Evolutionary conservation across 2,797 vertebrate species (phyloP).

Genomic region (Cichlasoma orientale): DNA sequence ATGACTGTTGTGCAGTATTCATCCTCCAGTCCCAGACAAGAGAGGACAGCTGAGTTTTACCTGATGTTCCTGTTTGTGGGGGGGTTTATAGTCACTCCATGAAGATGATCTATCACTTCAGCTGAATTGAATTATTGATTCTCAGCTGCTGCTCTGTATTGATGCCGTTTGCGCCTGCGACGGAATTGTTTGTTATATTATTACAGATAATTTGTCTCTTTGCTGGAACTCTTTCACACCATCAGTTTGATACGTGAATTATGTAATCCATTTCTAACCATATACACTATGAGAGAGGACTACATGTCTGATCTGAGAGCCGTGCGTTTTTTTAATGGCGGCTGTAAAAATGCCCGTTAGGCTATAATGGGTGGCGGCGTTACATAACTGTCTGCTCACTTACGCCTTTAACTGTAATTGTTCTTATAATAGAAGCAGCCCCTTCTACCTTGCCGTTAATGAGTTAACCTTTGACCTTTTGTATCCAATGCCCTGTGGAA

Average conservation of each 20-base stretch:
- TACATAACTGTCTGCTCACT: slow-evolving; percentile 56
- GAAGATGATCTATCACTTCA: not conserved
- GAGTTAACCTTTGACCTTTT: slow-evolving; percentile 42
- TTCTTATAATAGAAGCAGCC: slow-evolving; percentile 55
- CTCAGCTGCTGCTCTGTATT: not conserved
- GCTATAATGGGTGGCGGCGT: slow-evolving; percentile 50
- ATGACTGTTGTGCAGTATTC: too few species aligned
- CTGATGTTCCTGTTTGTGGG: not conserved
- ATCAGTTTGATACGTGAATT: slow-evolving; percentile 13
- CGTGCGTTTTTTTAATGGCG: slow-evolving; percentile 10
- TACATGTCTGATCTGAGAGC: not conserved
- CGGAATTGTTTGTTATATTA: too few species aligned
- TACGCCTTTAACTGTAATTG: slow-evolving; percentile 46
- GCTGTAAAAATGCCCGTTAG: slow-evolving; percentile 48
- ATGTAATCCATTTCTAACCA: not conserved
- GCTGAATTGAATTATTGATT: not conserved
- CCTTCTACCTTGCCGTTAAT: slow-evolving; percentile 34
- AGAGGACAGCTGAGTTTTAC: not conserved
- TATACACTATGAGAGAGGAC: not conserved
- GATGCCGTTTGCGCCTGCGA: not conserved
- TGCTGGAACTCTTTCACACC: not conserved
- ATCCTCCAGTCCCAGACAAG: not conserved
- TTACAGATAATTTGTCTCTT: not conserved
- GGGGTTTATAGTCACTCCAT: not conserved
- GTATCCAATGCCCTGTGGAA: not conserved